Evolutionary conservation across 1,140 invertebrate species (phyloP), one percentile per base, ranked within the genome.

Genomic region (Ceratitis capitata): DNA sequence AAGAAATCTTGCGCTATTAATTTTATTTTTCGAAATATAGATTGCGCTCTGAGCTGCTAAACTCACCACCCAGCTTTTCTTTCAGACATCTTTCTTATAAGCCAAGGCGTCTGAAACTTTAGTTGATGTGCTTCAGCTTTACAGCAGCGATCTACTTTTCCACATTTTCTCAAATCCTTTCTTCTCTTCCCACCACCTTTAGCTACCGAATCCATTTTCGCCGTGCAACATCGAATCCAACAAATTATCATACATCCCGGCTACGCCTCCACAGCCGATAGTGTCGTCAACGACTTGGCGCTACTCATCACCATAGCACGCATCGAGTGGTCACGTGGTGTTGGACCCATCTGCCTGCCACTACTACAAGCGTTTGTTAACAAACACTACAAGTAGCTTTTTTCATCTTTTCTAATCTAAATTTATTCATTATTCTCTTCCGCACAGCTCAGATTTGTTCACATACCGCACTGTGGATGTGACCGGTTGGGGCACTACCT

Each of bases 271-370:
- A 86, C 82, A 0, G 86, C 35, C 7, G 29, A n/a, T 0, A 85
- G 82, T 3, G 84, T 88, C 12, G 23, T 58, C 0, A 91, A 92
- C 56, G 91, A 92, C 53, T 89, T 92, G 69, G 87, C 89, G 0
- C 39, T 92, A 26, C 82, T 92, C 0, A 85, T 86, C 6, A 90
- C 89, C 2, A 39, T 51, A 0, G 83, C 51, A 1, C 7, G 64
- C 9, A 89, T 92, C 0, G 86, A 87, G 45, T 91, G 89, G 87
- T 88, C 88, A 0, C 83, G 89, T 0, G 90, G 91, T 47, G 91
- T 92, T 69, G 91, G 87, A 0, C 91, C 91, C 0, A 87, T 91
- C 85, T 92, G 91, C 69, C 84, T 92, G 16, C 91, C 91, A 14
- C 82, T 89, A 14, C 47, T 85, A 16, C 84, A 89, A 74, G 14